Evolutionary conservation across 2,888 invertebrate genomes (phyloP), one percentile per base, ranked within the genome.

Genomic region (Hypselothyrea guttata): DNA sequence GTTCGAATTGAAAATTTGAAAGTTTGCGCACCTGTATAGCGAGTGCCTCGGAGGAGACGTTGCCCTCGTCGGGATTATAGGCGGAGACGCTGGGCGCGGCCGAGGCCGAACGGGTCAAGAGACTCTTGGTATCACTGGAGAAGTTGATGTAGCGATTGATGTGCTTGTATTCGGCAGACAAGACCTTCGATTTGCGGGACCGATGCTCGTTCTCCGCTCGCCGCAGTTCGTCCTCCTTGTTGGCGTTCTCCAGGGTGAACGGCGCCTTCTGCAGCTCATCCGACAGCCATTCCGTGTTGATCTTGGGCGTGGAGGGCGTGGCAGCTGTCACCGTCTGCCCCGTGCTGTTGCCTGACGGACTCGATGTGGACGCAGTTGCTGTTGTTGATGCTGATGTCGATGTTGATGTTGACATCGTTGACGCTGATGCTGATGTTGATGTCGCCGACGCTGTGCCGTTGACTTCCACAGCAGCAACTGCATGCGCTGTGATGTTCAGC

Each of bases 31-130:
- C 88, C 75, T 88, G 86, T 62, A 89, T 85, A 46, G 88, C 84
- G 66, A 88, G 72, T 28, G 89, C 89, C 66, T 89, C 89, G 27
- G 89, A 89, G 16, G 89, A 88, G 33, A 89, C 83, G 62, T 88
- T 88, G 40, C 86, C 82, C 66, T 88, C 87, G 16, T 84, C 83
- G 7, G 75, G 59, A 13, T 82, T 84, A 41, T 81, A 86, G 12
- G 76, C 83, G 1, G 82, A 56, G 8, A 67, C 42, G 59, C 72
- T 87, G 61, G 83, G 86, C 22, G 84, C 77, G 31, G 83, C 75
- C 8, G 82, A 77, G 4, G 89, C 88, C 2, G 88, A 88, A n/a
- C 88, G 78, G 2, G 89, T 86, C 12, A 89, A 57, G 37, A 89
- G 69, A 63, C 85, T 89, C 68, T 88, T 89, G 1, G 86, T 75